Evolutionary conservation across 1,140 invertebrate species (phyloP), one percentile per base, ranked within the genome.

Genomic region (Macrosteles quadrilineatus): DNA sequence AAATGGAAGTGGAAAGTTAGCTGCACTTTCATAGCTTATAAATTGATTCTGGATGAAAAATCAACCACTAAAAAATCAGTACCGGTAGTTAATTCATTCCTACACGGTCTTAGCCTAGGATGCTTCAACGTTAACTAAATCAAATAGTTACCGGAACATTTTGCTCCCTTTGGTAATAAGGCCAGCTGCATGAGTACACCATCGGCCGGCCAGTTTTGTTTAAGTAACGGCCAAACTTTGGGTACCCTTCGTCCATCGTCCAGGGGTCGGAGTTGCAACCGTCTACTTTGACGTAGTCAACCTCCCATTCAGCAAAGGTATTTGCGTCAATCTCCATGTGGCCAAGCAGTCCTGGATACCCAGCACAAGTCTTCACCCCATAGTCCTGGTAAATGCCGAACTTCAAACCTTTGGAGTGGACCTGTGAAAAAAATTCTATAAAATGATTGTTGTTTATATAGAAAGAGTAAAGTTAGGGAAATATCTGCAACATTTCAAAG

Each of bases 331-430:
- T 84, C 76, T 94, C 85, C 76, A 97, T 84, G 81, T 94, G 88
- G 1, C 92, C 93, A 50, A 96, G 84, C 71, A 95, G 91, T 45
- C 97, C 97, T 17, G 97, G 97, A 81, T 97, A 99, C 6, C 96
- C 96, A 2, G 90, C 93, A 78, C 97, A 99, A 0, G 97, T 99
- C 77, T 91, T 91, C 74, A 92, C 96, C 1, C 97, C 97, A 83
- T 92, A 98, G 80, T 98, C 96, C 81, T 97, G 95, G 79, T 99
- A 99, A 71, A 98, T 98, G 21, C 97, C 97, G 78, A 99, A 95
- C 81, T 98, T 98, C 1, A 99, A 82, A 50, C 94, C 95, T 83
- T 92, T 93, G 6, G 88, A 87, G 83, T 99, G 97, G 74, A 98
- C 86, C 96, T 98, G 80, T 31, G 81, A 65, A 47, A 66, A 14